These are phyloP conservation scores for Spongilla lacustris DNA, from an alignment of 37 sponge, comb jelly and placozoan species.

Conservation along the genomic window DNA sequence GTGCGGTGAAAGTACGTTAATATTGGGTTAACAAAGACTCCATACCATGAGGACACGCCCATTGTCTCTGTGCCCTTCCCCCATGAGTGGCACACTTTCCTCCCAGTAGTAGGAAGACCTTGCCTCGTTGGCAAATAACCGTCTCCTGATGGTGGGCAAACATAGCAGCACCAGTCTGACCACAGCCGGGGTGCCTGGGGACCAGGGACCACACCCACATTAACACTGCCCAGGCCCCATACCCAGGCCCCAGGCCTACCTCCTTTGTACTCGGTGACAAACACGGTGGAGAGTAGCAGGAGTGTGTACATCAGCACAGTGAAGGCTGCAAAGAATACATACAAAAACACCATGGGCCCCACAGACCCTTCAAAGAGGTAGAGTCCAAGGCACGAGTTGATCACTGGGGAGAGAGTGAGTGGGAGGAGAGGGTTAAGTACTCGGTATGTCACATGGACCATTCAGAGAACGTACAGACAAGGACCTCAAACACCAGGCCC, in stretches of 20 bases:
- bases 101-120: background rate
- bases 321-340: background rate
- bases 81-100: background rate
- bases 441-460: conserved; percentile 13
- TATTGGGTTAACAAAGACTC: no score
- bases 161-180: background rate
- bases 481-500: conserved; percentile 26
- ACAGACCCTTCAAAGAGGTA: background rate
- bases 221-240: background rate
- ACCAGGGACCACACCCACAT: background rate
- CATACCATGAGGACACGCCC: background rate
- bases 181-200: background rate
- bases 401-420: background rate
- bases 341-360: background rate
- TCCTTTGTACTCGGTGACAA: background rate
- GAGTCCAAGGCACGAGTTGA: background rate
- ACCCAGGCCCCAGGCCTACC: background rate
- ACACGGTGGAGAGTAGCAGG: background rate
- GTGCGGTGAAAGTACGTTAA: no score
- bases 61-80: background rate
- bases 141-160: background rate
- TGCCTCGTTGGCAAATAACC: background rate
- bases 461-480: conserved; percentile 63
- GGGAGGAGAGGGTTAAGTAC: background rate
- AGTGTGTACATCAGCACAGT: background rate